Base-by-base conservation (phyloP, 1,140 invertebrate species). In the Olivierus martensii region DNA sequence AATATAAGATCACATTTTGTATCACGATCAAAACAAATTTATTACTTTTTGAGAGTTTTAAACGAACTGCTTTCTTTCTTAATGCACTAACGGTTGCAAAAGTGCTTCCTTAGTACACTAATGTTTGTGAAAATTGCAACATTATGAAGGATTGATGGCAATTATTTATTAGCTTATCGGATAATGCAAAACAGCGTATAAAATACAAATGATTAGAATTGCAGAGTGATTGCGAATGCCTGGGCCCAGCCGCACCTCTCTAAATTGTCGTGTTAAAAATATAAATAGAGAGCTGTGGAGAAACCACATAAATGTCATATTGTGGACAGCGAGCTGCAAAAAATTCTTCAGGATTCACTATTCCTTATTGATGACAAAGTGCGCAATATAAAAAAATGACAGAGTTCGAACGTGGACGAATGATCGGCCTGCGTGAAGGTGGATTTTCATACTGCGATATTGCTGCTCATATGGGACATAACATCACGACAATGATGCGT, bases 391-490 rank as follows among this genome's bases (percentile, higher is more conserved):
- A 48, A 48, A 3, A 48, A 48, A 48, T n/a, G n/a, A n/a, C 15
- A n/a, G n/a, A 48, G 3, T 35, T 34, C 6, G 46, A 48, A 48
- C 17, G 46, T 14, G 37, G 43, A 17, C 49, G 42, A 19, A 35
- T 17, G 14, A 15, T 18, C 12, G 15, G 7, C 6, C n/a, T 37
- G 34, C 28, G 21, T 51, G 51, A 35, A 59, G 34, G 58, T 46
- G 46, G 22, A 55, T 46, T 59, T 48, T 46, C 22, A 51, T 15
- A 57, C 46, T 39, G 19, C 14, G 9, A 34, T 14, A 34, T 17
- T 44, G 11, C 37, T 54, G 44, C 1, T 52, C 28, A 28, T 15
- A 48, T 35, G 22, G 19, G 36, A 18, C 52, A 55, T 28, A 55
- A 38, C 14, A 14, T 14, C 39, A 22, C n/a, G 17, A 22, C 35